Evolutionary conservation across 2,113 vertebrate genomes (phyloP), one percentile per base, ranked within the genome.

Genomic region (Apodemus sylvaticus): DNA sequence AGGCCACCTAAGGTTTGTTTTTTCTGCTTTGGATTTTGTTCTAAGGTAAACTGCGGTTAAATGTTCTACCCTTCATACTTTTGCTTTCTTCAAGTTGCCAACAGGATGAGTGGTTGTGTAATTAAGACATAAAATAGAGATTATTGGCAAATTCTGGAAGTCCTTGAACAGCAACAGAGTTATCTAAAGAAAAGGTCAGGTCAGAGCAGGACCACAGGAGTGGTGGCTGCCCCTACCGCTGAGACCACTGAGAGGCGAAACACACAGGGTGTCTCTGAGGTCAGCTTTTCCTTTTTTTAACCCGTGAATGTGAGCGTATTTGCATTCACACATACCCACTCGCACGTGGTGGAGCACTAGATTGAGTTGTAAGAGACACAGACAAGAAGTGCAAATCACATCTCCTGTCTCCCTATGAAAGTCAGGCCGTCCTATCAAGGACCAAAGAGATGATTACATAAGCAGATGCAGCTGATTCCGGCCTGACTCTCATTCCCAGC

Each of bases 61-160:
- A 62, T 86, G 92, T 31, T 58, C 48, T 74, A 13, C 62, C 20
- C 71, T 95, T 91, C 85, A 89, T 89, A 93, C 79, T 94, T 94
- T 22, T 93, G 86, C 89, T 95, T 89, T 81, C 66, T 74, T 94
- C 22, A 90, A 48, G 48, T 90, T 88, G 53, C 85, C 76, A 92
- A 76, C 88, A 20, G 34, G 36, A 96, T 39, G 93, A 0, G 1
- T 78, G 74, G 55, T 94, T 91, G 87, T 86, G 20, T 95, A 68
- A 91, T 96, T 77, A 86, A 85, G 64, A 70, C 91, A 53, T 96
- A 87, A 96, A 95, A 53, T 36, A 78, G 83, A 93, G 64, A 81
- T 71, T n/a, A 13, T 10, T 90, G 77, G 55, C 68, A 19, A 73
- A 55, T 82, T 74, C 55, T 42, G 45, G 29, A 14, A 31, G 68